Percentiles rank a stretch among this genome's conserved stretches.
Conservation (phyloP, 2,113 vertebrate genomes). For the Python bivittatus region DNA sequence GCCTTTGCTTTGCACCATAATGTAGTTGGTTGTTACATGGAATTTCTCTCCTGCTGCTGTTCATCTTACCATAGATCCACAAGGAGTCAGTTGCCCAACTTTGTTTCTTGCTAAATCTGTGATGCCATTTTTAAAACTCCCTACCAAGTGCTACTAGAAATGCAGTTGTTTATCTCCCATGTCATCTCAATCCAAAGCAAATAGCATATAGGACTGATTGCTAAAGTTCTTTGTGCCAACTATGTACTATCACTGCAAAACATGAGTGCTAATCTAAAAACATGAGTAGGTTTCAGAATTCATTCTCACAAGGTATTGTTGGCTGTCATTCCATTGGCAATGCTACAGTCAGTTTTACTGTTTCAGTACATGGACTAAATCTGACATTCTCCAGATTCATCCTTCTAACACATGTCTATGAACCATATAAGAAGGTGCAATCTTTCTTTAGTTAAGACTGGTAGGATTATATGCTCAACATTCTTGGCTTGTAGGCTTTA, state of each 20-base stretch:
- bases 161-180: not conserved
- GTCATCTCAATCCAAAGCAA: not conserved
- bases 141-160: not conserved
- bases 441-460: not conserved
- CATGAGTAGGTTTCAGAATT: not conserved
- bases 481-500: constrained; percentile 54
- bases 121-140: not conserved
- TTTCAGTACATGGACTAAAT: not conserved
- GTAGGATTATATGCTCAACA: not conserved
- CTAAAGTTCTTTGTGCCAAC: not conserved
- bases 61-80: not conserved
- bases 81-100: not conserved
- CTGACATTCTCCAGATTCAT: not conserved
- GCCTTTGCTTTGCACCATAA: too few species aligned
- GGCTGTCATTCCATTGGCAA: not conserved
- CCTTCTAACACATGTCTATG: not conserved
- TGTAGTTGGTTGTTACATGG: too few species aligned
- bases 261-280: not conserved
- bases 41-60: too few species aligned
- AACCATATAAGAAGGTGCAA: not conserved
- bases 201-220: not conserved
- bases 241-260: not conserved
- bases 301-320: not conserved
- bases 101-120: not conserved
- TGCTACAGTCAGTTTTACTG: not conserved